A percentile compares a stretch with the other conserved stretches of the same genome.
phyloP scores from a whole-genome alignment of 2,888 invertebrate genomes.

The Nephrotoma flavescens region DNA sequence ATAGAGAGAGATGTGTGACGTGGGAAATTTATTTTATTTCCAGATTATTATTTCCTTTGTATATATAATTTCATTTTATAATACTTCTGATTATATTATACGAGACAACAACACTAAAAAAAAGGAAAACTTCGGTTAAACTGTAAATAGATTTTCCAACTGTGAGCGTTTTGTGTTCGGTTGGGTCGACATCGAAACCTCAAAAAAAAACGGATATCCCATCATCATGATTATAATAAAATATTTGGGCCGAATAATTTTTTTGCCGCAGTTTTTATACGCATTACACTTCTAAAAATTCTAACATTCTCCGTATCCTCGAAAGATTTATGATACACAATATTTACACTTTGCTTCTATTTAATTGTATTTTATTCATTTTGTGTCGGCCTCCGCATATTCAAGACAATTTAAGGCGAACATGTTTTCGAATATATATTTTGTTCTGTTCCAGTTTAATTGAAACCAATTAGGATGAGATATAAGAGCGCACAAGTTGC shows the following conservation, averaged over 20 bases:
- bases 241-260: too few relatives aligned
- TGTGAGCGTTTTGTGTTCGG: background rate
- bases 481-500: background rate
- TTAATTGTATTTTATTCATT: background rate
- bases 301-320: background rate
- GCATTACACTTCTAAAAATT: background rate
- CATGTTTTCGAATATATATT: background rate
- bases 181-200: background rate
- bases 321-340: background rate
- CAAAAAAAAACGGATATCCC: too few relatives aligned
- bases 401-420: background rate
- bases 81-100: background rate
- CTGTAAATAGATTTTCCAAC: too few relatives aligned
- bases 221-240: too few relatives aligned
- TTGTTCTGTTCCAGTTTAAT: background rate
- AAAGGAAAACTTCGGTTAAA: too few relatives aligned
- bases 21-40: background rate
- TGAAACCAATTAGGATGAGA: background rate
- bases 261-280: background rate
- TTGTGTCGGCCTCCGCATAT: background rate
- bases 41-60: background rate
- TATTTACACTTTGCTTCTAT: too few relatives aligned
- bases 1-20: background rate
- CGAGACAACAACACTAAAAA: background rate
- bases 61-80: background rate